phyloP scores from a whole-genome alignment of 2,888 invertebrate genomes.

The Neria commutata region DNA sequence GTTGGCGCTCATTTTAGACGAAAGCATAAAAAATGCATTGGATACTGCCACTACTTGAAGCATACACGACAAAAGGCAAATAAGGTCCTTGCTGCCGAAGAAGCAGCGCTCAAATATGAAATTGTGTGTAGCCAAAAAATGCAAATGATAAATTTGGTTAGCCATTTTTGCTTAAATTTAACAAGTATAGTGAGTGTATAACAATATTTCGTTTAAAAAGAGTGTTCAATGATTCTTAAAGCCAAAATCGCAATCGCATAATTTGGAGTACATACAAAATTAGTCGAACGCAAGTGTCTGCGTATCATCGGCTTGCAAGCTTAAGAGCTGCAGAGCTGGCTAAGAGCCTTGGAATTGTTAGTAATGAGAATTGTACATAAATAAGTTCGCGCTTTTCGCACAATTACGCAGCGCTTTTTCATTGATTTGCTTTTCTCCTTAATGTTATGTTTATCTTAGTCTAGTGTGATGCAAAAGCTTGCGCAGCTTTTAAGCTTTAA shows the following conservation, averaged over 20 bases:
- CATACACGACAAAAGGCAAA: not conserved
- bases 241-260: too few species aligned
- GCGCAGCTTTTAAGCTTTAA: conserved; percentile 25
- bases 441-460: conserved; percentile 1
- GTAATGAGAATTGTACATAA: too few species aligned
- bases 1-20: too few species aligned
- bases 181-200: too few species aligned
- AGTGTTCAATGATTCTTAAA: too few species aligned
- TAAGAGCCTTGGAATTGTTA: too few species aligned
- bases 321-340: too few species aligned
- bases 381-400: not conserved
- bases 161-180: too few species aligned
- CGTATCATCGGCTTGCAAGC: too few species aligned
- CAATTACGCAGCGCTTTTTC: not conserved
- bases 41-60: not conserved
- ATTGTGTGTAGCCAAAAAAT: conserved; percentile 10
- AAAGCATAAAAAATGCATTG: not conserved
- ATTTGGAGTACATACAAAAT: too few species aligned
- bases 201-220: too few species aligned
- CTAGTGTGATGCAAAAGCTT: conserved; percentile 8
- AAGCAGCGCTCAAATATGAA: conserved; percentile 1
- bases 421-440: conserved; percentile 13
- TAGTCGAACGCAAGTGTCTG: too few species aligned
- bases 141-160: not conserved
- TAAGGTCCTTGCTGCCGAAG: not conserved